Base-by-base conservation (phyloP, 2,888 invertebrate genomes). In the Drosophila picticornis region DNA sequence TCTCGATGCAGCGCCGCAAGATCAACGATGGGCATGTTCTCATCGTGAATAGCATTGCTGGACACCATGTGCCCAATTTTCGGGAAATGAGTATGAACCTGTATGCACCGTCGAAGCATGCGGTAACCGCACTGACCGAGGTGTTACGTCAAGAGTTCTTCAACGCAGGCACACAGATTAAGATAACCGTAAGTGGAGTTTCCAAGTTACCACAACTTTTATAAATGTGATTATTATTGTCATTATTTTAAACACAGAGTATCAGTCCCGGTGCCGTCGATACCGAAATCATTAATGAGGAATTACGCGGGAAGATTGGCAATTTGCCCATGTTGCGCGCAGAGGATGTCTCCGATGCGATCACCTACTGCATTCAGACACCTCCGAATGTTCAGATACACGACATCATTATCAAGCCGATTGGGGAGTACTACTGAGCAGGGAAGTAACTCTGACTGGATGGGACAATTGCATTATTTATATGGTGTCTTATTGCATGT, bases 11-110 rank as follows among this genome's bases (percentile, higher is more conserved):
- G 50, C 70, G 78, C 0, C 91, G 92, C 7, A 94, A 83, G 88
- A 93, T 73, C 4, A 93, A 94, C 73, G 94, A 94, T 69, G 94
- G 94, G 0, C 94, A 94, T 77, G 92, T 95, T 19, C 89, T 95
- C 27, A 92, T 94, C n/a, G 92, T 95, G 6, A 94, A 94, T 61
- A 93, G 93, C 56, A 34, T 92, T n/a, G 78, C 75, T 0, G 93
- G 93, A 0, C 93, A 93, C 53, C 4, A 4, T 0, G 92, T 94
- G 46, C 92, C 94, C 22, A 83, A 92, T 2, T 2, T 89, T 2
- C 84, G 90, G 0, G 48, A 60, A 2, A 2, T 80, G 57, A 71
- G 77, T 72, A 0, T 77, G 0, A 93, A 91, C 63, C 87, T 93
- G 60, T 93, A 93, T 82, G 56, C 92, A 4, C 80, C 93, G 0